Base-by-base conservation (phyloP, 37 sponge, comb jelly and placozoan species). In the Haliclona indistincta region DNA sequence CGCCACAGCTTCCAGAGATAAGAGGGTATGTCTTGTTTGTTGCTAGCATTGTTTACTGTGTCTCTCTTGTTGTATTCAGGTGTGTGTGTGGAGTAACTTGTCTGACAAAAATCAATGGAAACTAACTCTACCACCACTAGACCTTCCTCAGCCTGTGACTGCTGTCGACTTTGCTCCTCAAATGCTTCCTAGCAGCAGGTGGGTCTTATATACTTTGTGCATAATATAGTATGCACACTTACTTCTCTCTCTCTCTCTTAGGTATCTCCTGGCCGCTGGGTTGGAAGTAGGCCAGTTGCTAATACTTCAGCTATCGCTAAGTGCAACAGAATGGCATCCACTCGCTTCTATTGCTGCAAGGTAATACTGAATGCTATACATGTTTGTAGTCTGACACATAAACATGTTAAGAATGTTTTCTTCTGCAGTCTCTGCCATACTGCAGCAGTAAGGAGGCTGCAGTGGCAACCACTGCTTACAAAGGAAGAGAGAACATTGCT, bases 1-100 rank as follows among this genome's bases (percentile, higher is more conserved):
- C 68, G 86, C 75, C 13, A 95, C 96, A 37, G 96, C 78, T 7
- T 93, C 93, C 8, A 74, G 96, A 64, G 96, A 95, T 63, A 95
- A 82, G 74, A 95, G 82, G 84, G 90, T 95, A 34, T 38, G 55
- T 37, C 5, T 32, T 41, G 17, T 36, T 15, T 52, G 28, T 70
- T 37, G 20, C 8, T 49, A n/a, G 25, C 26, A 13, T 11, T 78
- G 15, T 15, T 38, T 19, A 20, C 29, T 23, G 17, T n/a, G 25
- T 74, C 4, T 19, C 37, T 41, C 35, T 6, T 54, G 32, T 20
- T 4, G 15, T 75, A 43, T 22, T 32, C 36, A 92, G 93, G 84
- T 77, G 2, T 52, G 43, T 26, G 43, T 92, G 28, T 92, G 93
- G 93, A 83, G 80, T 26, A 53, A 51, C 33, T 60, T 36, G 4